Base-by-base conservation (phyloP, 2,888 invertebrate species). In the Luperina testacea region DNA sequence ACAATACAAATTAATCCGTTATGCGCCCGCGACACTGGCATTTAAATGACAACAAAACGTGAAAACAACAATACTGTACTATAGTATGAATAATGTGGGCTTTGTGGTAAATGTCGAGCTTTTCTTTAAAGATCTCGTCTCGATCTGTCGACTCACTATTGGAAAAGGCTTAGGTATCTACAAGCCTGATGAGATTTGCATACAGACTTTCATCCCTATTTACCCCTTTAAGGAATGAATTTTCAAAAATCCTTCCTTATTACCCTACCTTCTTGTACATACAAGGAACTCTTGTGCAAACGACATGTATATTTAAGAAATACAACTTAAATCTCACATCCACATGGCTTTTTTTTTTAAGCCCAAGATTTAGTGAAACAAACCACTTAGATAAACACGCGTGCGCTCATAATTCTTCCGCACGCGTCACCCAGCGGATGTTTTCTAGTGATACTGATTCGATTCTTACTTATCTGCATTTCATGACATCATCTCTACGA, bases 371-470 rank as follows among this genome's bases (percentile, higher is more conserved):
- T 86, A 82, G 78, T 89, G 71, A 81, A 81, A 82, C 82, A 82
- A 81, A 81, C 74, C 78, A 88, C 78, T 86, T 86, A 78, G 88
- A 88, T 87, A 89, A 71, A 81, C 80, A 84, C 53, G 74, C 77
- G 71, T 75, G 73, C 67, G 70, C 67, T 72, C 85, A 81, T 87
- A 78, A 74, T 51, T 84, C 87, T 79, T 87, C 87, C 87, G 80
- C 78, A 74, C 87, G 75, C 68, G 81, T 84, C 89, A 81, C 67
- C 74, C 75, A 78, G 32, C 88, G 86, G 88, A 88, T 86, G 88
- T 85, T 88, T 87, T 80, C 74, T 82, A 75, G 78, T 76, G 70
- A 86, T 80, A 88, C 85, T 78, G 88, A 86, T 88, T 83, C 81
- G 78, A 80, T 86, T 77, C 75, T 64, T 71, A 71, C 81, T 88